Percentiles rank a stretch among this genome's conserved stretches.
These are phyloP conservation scores for Protobothrops mucrosquamatus DNA, from an alignment of 2,113 vertebrate species.

Conservation along the genomic window DNA sequence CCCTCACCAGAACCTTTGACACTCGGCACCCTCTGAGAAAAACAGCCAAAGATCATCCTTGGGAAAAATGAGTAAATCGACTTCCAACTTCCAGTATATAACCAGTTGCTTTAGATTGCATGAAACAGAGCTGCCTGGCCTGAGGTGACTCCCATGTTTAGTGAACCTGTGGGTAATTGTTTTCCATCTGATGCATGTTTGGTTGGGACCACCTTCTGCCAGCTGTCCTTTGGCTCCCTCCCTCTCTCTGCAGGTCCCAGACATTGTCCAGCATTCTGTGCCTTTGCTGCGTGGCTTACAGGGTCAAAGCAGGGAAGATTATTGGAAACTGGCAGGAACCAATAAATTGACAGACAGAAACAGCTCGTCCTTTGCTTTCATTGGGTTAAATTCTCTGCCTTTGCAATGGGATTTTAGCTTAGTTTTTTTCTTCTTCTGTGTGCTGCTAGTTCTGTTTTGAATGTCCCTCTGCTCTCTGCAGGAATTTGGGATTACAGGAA, in stretches of 20 bases:
- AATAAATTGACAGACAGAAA: not conserved
- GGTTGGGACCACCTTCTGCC: not conserved
- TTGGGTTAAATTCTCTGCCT: not conserved
- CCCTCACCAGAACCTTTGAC: not conserved
- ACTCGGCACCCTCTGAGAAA: not conserved
- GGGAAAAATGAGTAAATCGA: not conserved
- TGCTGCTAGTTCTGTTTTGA: not conserved
- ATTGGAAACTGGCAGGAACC: not conserved
- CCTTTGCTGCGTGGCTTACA: not conserved
- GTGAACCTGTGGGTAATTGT: not conserved
- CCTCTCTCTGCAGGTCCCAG: not conserved
- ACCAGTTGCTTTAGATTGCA: not conserved
- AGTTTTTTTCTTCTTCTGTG: fast-evolving
- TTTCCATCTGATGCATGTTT: not conserved
- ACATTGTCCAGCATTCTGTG: not conserved
- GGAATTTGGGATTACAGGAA: not conserved
- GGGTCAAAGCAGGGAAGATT: not conserved
- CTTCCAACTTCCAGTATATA: not conserved
- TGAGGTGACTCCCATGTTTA: not conserved
- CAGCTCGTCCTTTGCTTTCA: not conserved
- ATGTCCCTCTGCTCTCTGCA: not conserved
- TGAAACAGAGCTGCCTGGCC: not conserved
- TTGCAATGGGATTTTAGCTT: not conserved
- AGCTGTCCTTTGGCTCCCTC: not conserved
- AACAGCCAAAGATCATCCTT: conserved; percentile 23